Evolutionary conservation across 1,140 invertebrate genomes (phyloP).

Genomic region (Paramacrobiotus metropolitanus): DNA sequence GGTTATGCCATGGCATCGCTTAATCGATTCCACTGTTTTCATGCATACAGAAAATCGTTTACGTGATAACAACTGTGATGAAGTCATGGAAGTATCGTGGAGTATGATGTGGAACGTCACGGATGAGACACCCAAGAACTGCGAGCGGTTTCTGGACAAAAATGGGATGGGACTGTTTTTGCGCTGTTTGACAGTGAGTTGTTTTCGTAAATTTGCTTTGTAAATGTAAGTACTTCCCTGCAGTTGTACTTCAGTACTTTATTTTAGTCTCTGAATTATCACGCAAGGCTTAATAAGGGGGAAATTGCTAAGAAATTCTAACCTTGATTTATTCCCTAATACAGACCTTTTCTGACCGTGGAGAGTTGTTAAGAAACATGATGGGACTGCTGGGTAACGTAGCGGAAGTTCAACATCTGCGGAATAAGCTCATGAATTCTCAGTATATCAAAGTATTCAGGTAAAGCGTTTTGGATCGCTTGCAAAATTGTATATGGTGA

Average conservation of each 20-base stretch:
- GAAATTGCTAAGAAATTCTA: too few relatives aligned
- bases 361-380: conserved; percentile 75
- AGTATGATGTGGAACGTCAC: conserved; percentile 92
- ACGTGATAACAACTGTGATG: conserved; percentile 39
- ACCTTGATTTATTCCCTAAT: too few relatives aligned
- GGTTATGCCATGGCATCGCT: background rate
- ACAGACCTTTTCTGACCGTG: conserved; percentile 63
- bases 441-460: conserved; percentile 58
- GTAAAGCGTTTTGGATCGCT: conserved; percentile 18
- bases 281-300: too few relatives aligned
- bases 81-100: conserved; percentile 90
- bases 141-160: conserved; percentile 57
- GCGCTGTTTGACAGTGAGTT: conserved; percentile 36
- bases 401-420: conserved; percentile 65
- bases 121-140: conserved; percentile 80
- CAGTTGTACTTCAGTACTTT: too few relatives aligned
- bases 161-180: conserved; percentile 66
- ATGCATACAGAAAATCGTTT: background rate
- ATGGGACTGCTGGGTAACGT: conserved; percentile 78
- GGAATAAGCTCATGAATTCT: conserved; percentile 54
- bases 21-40: conserved; percentile 2
- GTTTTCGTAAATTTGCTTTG: background rate
- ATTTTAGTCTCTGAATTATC: too few relatives aligned
- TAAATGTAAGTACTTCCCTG: conserved; percentile 1
- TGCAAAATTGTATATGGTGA: too few relatives aligned